phyloP scores from a whole-genome alignment of 2,888 invertebrate genomes.

The Agelastica alni region DNA sequence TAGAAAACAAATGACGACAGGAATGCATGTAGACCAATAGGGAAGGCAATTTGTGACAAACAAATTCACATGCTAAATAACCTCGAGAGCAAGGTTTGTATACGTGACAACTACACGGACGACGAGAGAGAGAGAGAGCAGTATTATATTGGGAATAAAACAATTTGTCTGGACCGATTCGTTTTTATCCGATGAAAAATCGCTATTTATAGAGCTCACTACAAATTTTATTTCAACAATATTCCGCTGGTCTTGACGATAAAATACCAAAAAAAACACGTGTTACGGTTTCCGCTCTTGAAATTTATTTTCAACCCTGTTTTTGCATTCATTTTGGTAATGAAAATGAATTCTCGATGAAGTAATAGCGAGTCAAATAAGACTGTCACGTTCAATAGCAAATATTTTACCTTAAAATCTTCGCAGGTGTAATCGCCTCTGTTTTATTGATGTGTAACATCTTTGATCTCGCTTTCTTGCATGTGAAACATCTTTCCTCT shows the following conservation, averaged over 20 bases:
- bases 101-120: conserved; percentile 38
- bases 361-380: no score
- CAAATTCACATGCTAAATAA: conserved; percentile 50
- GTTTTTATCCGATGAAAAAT: conserved; percentile 18
- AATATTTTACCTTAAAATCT: no score
- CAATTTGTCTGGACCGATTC: conserved; percentile 24
- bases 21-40: conserved; percentile 57
- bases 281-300: no score
- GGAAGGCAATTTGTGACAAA: conserved; percentile 56
- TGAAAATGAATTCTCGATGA: no score
- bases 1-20: conserved; percentile 56
- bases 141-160: conserved; percentile 31
- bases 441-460: no score
- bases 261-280: not conserved
- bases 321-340: no score
- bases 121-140: conserved; percentile 27
- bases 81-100: conserved; percentile 41
- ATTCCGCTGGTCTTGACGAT: not conserved
- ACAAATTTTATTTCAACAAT: conserved; percentile 9
- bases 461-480: no score
- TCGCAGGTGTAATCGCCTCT: no score
- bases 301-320: no score
- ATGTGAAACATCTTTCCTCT: no score
- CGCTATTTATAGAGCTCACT: conserved; percentile 7
- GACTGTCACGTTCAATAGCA: no score